Evolutionary conservation across 2,888 invertebrate genomes (phyloP).

Genomic region (Tachina grossa): DNA sequence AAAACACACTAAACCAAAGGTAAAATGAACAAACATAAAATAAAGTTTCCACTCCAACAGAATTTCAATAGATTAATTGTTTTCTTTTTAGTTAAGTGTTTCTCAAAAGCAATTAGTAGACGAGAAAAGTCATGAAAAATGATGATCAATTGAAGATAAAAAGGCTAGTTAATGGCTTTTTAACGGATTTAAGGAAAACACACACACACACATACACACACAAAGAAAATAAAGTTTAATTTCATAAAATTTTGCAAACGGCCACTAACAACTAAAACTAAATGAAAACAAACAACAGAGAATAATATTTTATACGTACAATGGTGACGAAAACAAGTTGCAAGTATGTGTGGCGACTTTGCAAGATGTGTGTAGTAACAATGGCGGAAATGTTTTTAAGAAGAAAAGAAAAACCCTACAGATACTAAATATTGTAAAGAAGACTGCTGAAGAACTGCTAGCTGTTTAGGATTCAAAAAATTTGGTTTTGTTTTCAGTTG

Average conservation of each 20-base stretch:
- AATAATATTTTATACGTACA: neutral
- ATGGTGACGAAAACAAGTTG: constrained; percentile 31
- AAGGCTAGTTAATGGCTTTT: constrained; percentile 65
- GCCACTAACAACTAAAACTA: constrained; percentile 1
- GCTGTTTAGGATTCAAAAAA: too few species aligned
- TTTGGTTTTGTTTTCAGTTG: too few species aligned
- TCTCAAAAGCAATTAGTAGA: constrained; percentile 60
- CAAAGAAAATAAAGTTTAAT: constrained; percentile 23
- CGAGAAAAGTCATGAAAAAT: constrained; percentile 64
- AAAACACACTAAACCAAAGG: neutral
- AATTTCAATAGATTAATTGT: constrained; percentile 60
- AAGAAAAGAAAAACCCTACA: neutral
- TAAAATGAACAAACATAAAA: neutral
- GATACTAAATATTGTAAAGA: neutral
- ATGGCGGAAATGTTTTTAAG: neutral
- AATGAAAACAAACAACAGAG: neutral
- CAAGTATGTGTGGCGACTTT: too few species aligned
- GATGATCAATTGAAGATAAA: constrained; percentile 65
- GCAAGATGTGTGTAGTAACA: neutral
- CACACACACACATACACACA: neutral
- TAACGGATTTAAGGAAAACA: constrained; percentile 40
- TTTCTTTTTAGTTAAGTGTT: constrained; percentile 38
- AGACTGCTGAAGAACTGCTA: too few species aligned
- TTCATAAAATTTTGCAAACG: constrained; percentile 29
- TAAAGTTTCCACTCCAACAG: constrained; percentile 20